These are phyloP conservation scores for Pyralis farinalis DNA, from an alignment of 2,888 invertebrate species.

Conservation along the genomic window DNA sequence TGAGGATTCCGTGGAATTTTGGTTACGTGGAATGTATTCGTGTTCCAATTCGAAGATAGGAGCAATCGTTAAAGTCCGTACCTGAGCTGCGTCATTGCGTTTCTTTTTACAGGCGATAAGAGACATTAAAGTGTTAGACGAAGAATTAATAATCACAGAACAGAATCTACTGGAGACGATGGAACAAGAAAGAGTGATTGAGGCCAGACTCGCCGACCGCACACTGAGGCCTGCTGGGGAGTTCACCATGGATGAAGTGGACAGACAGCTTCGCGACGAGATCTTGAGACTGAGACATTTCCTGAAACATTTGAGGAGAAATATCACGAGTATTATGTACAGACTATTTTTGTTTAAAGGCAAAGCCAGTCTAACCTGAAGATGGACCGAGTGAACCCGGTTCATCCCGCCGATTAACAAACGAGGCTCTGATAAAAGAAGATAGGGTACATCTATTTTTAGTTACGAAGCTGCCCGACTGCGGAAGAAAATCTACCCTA, in stretches of 20 bases:
- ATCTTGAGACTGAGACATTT: constrained; percentile 81
- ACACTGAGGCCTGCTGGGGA: constrained; percentile 84
- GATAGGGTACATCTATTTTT: no score
- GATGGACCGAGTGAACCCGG: no score
- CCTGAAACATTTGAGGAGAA: constrained; percentile 75
- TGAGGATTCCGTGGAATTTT: no score
- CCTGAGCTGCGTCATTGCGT: no score
- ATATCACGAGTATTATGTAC: constrained; percentile 82
- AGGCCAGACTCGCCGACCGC: constrained; percentile 87
- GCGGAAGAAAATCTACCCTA: no score
- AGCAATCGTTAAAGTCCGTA: no score
- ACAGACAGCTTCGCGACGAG: constrained; percentile 83
- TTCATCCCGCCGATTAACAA: no score
- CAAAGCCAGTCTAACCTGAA: no score
- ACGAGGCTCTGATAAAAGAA: neutral
- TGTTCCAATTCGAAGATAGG: no score
- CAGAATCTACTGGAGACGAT: constrained; percentile 84
- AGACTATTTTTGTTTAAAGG: constrained; percentile 19
- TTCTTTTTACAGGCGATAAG: constrained; percentile 68
- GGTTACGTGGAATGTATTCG: no score
- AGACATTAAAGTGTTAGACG: constrained; percentile 85
- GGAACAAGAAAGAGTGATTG: constrained; percentile 85
- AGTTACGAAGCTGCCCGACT: no score
- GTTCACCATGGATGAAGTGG: constrained; percentile 83
- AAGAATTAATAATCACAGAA: constrained; percentile 85